A percentile compares a stretch with the other conserved stretches of the same genome.
Conservation (phyloP, 1,140 invertebrate species). For the Melitaea cinxia region DNA sequence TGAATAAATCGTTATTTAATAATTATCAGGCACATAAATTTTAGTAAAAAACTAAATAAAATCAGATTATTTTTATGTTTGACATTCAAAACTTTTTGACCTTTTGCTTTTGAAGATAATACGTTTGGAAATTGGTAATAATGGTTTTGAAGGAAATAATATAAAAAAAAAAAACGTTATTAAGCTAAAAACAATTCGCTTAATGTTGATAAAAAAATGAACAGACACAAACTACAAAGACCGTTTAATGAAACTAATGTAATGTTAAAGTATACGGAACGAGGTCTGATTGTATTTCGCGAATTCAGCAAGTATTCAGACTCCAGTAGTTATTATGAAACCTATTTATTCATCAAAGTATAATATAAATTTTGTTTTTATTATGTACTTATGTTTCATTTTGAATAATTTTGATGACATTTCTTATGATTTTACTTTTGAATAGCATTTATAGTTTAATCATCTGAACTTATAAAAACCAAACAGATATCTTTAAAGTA, state of each 20-base stretch:
- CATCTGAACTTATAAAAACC: too few species aligned
- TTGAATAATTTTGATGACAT: too few species aligned
- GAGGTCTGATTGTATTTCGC: neutral
- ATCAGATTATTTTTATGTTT: neutral
- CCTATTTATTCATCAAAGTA: neutral
- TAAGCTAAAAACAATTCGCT: too few species aligned
- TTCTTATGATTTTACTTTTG: too few species aligned
- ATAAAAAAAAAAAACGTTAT: neutral
- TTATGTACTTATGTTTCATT: too few species aligned
- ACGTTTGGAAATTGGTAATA: neutral
- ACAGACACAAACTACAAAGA: neutral
- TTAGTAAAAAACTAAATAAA: neutral
- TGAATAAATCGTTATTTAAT: too few species aligned
- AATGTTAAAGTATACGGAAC: neutral
- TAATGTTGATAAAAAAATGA: too few species aligned
- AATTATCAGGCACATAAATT: neutral
- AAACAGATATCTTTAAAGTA: too few species aligned
- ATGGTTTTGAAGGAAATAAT: neutral
- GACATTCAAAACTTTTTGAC: neutral
- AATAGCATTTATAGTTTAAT: too few species aligned
- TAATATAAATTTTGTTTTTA: neutral
- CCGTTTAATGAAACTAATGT: neutral
- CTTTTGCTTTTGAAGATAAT: neutral
- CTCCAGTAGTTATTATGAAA: neutral
- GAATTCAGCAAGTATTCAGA: neutral